These are phyloP conservation scores for Illadopsis cleaveri DNA, from an alignment of 2,113 vertebrate genomes.

Conservation along the genomic window DNA sequence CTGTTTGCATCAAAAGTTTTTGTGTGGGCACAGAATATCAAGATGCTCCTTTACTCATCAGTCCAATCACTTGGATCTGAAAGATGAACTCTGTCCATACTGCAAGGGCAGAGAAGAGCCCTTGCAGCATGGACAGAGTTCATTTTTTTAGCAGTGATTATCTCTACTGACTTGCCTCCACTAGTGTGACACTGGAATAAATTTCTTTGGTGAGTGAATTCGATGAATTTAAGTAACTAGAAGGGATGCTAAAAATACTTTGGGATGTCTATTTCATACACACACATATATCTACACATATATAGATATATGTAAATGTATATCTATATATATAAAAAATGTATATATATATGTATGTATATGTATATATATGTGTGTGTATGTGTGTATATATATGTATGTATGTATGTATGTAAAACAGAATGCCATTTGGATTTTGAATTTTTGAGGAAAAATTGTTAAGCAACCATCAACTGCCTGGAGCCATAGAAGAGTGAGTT, in stretches of 20 bases:
- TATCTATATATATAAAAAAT: accelerated
- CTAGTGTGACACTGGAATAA: neutral
- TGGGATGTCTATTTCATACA: neutral
- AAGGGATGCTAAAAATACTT: neutral
- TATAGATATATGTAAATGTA: neutral
- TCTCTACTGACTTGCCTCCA: neutral
- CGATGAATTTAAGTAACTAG: neutral
- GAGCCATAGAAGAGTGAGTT: neutral
- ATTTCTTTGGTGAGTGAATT: neutral
- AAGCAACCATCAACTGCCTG: neutral
- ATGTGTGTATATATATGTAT: accelerated
- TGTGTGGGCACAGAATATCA: neutral
- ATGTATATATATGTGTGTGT: neutral
- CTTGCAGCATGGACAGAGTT: too few species aligned
- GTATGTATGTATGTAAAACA: accelerated
- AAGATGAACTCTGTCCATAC: neutral
- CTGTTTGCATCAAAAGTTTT: neutral
- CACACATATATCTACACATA: too few species aligned
- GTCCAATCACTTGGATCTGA: neutral
- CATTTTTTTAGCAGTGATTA: neutral
- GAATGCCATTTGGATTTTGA: neutral
- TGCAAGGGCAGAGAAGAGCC: neutral
- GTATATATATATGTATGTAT: neutral
- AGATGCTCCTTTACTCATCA: neutral
- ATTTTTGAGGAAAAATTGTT: neutral